A percentile compares a stretch with the other conserved stretches of the same genome.
Evolutionary conservation across 2,888 invertebrate genomes (phyloP).

Genomic region (Charanyca ferruginea): DNA sequence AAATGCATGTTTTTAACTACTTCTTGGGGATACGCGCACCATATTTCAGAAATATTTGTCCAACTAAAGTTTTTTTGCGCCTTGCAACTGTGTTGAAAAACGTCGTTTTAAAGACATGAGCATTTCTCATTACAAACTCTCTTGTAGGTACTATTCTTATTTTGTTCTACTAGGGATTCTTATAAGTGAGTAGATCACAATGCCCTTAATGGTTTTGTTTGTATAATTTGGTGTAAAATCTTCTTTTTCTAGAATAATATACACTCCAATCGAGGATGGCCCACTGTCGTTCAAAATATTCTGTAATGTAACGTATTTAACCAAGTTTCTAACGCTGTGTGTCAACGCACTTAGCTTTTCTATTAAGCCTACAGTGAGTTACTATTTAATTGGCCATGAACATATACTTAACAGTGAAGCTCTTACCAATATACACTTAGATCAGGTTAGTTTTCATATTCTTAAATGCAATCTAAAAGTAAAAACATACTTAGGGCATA

Average conservation of each 20-base stretch:
- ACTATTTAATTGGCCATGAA: conserved; percentile 83
- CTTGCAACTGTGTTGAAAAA: no score
- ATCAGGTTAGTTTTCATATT: conserved; percentile 76
- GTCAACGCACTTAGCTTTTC: conserved; percentile 89
- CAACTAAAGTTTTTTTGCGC: no score
- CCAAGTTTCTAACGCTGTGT: conserved; percentile 86
- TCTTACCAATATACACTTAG: conserved; percentile 84
- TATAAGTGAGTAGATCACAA: no score
- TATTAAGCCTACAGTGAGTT: conserved; percentile 88
- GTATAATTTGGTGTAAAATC: background rate
- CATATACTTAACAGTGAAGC: conserved; percentile 80
- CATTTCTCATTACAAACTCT: no score
- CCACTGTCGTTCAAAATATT: conserved; percentile 90
- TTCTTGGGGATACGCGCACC: no score
- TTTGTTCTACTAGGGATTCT: background rate
- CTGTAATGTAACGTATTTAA: conserved; percentile 89
- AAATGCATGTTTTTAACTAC: no score
- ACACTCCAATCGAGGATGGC: conserved; percentile 89
- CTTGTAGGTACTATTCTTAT: background rate
- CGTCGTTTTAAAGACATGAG: no score
- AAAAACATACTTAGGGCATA: no score
- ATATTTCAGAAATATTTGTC: no score
- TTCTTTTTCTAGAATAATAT: conserved; percentile 85
- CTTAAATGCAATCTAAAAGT: background rate
- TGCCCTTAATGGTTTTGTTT: background rate